Percentiles rank a stretch among this genome's conserved stretches.
These are phyloP conservation scores for Otolemur crassicaudatus DNA, from an alignment of 2,797 vertebrate species.

Conservation along the genomic window DNA sequence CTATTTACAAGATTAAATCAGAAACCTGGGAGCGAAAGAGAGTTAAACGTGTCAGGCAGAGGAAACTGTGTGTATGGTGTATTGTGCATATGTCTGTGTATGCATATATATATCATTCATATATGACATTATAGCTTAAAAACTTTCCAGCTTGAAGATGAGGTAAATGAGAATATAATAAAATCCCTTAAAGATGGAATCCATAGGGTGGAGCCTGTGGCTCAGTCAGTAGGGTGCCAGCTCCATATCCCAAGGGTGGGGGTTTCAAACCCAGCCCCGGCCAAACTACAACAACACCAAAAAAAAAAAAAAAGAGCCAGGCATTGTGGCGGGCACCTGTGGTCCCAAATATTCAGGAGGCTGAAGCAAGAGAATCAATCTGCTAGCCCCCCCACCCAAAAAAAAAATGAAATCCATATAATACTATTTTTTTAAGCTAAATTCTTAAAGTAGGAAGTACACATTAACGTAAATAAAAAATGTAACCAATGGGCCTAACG, in stretches of 20 bases:
- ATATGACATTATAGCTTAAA: not conserved
- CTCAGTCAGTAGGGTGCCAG: no score
- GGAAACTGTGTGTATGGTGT: not conserved
- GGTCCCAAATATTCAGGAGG: no score
- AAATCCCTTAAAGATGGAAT: not conserved
- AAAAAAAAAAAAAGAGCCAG: no score
- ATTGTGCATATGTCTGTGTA: no score
- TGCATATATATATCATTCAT: not conserved
- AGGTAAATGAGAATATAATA: not conserved
- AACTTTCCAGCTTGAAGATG: not conserved
- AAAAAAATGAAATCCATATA: not conserved
- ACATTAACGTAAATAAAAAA: not conserved
- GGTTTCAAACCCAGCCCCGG: no score
- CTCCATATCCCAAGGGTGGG: no score
- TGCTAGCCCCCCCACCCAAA: no score
- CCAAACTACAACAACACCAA: no score
- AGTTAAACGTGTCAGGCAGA: not conserved
- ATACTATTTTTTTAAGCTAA: conserved; percentile 1
- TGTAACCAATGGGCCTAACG: not conserved
- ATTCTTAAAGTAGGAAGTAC: not conserved
- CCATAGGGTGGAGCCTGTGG: not conserved
- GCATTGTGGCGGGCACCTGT: no score
- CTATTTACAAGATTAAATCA: conserved; percentile 4
- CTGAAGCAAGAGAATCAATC: no score
- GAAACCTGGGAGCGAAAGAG: not conserved